Percentiles rank a stretch among this genome's conserved stretches.
Conservation (phyloP, 2,888 invertebrate genomes). For the Colostygia pectinataria region DNA sequence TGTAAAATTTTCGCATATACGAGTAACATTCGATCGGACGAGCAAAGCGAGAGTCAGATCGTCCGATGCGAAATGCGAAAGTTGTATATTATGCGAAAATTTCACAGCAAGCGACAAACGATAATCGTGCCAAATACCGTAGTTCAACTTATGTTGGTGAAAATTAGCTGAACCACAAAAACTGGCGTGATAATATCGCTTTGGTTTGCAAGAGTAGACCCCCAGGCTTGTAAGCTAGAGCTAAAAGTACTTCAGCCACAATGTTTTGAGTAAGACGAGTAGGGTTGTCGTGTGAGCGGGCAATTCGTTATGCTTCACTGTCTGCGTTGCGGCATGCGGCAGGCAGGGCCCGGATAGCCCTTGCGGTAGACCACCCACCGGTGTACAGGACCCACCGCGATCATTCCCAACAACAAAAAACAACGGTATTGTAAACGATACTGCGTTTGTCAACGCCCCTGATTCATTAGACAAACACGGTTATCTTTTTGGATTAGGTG, state of each 20-base stretch:
- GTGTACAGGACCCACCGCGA: conserved; percentile 3
- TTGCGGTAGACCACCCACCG: conserved; percentile 60
- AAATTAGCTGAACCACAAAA: too few relatives aligned
- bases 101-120: too few relatives aligned
- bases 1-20: too few relatives aligned
- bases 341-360: conserved; percentile 39
- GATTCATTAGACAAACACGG: conserved; percentile 40
- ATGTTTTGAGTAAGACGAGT: conserved; percentile 34
- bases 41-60: too few relatives aligned
- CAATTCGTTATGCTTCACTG: conserved; percentile 41
- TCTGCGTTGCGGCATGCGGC: conserved; percentile 32
- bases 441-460: conserved; percentile 44
- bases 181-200: too few relatives aligned
- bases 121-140: too few relatives aligned
- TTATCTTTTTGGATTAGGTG: conserved; percentile 32
- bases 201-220: too few relatives aligned
- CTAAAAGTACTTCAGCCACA: conserved; percentile 8
- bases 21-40: too few relatives aligned
- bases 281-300: conserved; percentile 32
- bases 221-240: too few relatives aligned
- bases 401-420: conserved; percentile 48
- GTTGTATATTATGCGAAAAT: too few relatives aligned
- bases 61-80: too few relatives aligned
- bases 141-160: too few relatives aligned
- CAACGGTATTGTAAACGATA: conserved; percentile 48